These are phyloP conservation scores for Echinops telfairi DNA, from an alignment of 2,113 vertebrate species.

Conservation along the genomic window DNA sequence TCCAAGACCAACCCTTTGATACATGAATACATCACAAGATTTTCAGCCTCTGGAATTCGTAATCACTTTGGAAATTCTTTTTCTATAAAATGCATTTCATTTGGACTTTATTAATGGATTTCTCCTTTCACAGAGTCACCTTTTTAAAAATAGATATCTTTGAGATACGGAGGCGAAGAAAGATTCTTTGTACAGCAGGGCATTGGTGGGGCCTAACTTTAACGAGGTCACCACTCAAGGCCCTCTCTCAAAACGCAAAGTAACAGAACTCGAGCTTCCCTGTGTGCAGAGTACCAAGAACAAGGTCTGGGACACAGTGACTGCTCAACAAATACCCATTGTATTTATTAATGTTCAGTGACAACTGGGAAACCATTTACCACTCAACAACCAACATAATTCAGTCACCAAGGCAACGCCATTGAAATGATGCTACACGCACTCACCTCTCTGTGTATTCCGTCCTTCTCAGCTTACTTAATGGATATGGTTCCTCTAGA, in stretches of 20 bases:
- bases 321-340: not conserved
- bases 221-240: not conserved
- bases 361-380: not conserved
- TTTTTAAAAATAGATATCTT: not conserved
- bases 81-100: not conserved
- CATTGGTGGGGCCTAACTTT: not conserved
- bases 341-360: not conserved
- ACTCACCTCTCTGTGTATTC: no score
- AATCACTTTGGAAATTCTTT: conserved; percentile 36
- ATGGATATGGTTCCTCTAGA: not conserved
- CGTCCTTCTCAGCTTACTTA: not conserved
- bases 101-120: conserved; percentile 33
- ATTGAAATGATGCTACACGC: not conserved
- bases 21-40: not conserved
- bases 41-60: conserved; percentile 19
- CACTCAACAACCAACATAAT: not conserved
- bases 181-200: not conserved
- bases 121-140: not conserved
- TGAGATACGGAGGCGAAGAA: not conserved
- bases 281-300: not conserved
- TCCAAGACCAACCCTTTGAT: conserved; percentile 16
- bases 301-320: not conserved
- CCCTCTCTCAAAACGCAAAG: not conserved
- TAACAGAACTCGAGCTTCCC: not conserved
- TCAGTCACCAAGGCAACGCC: not conserved